Conservation (phyloP, 2,888 invertebrate genomes). For the Drosophila mulleri region DNA sequence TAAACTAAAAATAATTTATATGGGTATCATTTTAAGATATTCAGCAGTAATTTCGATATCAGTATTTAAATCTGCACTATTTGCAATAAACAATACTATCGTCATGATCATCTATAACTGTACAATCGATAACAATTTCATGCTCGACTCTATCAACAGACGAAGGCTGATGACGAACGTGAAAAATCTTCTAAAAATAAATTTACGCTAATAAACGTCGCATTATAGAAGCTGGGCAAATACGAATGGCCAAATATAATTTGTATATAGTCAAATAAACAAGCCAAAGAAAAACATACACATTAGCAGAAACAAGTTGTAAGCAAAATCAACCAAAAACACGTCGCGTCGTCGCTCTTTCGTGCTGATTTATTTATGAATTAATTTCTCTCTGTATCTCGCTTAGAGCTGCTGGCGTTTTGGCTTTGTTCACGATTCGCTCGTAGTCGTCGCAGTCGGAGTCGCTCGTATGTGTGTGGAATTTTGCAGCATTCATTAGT, state of each 20-base stretch:
- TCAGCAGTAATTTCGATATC: background rate
- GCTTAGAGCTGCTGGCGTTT: conserved; percentile 53
- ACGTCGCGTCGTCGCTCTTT: conserved; percentile 53
- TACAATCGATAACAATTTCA: conserved; percentile 34
- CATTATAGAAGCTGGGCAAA: conserved; percentile 39
- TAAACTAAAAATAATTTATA: background rate
- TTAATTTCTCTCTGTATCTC: conserved; percentile 71
- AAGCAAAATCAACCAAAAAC: conserved; percentile 54
- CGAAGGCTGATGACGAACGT: conserved; percentile 57
- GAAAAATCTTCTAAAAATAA: conserved; percentile 63
- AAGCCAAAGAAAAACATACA: conserved; percentile 42
- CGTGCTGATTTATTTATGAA: conserved; percentile 76
- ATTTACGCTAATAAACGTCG: conserved; percentile 51
- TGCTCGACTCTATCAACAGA: conserved; percentile 31
- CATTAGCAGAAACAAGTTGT: conserved; percentile 46
- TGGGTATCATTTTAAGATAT: too few species aligned
- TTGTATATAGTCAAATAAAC: conserved; percentile 47
- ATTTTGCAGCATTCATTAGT: conserved; percentile 69
- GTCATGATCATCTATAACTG: conserved; percentile 25
- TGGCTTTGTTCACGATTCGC: conserved; percentile 58
- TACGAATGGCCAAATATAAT: conserved; percentile 52
- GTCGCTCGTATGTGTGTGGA: conserved; percentile 53
- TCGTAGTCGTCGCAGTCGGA: conserved; percentile 15
- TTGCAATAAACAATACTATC: conserved; percentile 33
- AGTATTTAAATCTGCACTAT: too few species aligned